phyloP scores from a whole-genome alignment of 2,888 invertebrate species.

The Plagodis dolabraria region DNA sequence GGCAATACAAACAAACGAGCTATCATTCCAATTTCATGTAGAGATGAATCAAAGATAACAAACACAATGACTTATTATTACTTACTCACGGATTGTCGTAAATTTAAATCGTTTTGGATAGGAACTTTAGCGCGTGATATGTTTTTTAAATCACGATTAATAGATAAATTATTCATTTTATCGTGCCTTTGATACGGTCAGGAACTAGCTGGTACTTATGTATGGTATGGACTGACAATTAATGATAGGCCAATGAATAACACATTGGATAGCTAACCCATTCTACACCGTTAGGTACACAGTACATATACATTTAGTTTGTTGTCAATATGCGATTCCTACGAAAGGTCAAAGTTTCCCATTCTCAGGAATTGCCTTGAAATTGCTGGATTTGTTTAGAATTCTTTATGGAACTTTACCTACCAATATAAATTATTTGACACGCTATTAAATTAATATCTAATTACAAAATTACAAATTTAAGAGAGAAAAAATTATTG shows the following conservation, averaged over 20 bases:
- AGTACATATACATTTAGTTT: no score
- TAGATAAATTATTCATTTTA: slow-evolving; percentile 12
- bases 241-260: slow-evolving; percentile 4
- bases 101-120: slow-evolving; percentile 18
- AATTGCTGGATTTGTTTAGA: no score
- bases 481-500: no score
- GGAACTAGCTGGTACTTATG: not conserved
- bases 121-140: slow-evolving; percentile 11
- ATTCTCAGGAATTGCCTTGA: no score
- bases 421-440: no score
- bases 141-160: slow-evolving; percentile 15
- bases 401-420: no score
- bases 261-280: not conserved
- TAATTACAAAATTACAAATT: no score
- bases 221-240: slow-evolving; percentile 3
- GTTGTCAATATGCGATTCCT: no score
- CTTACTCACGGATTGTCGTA: slow-evolving; percentile 16
- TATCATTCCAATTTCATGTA: not conserved
- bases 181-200: slow-evolving; percentile 11
- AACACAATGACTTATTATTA: not conserved
- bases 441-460: no score
- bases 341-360: no score
- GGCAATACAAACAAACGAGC: not conserved
- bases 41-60: not conserved
- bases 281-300: no score